These are phyloP conservation scores for Drosophila fuyamai DNA, from an alignment of 1,140 invertebrate genomes.

Conservation along the genomic window DNA sequence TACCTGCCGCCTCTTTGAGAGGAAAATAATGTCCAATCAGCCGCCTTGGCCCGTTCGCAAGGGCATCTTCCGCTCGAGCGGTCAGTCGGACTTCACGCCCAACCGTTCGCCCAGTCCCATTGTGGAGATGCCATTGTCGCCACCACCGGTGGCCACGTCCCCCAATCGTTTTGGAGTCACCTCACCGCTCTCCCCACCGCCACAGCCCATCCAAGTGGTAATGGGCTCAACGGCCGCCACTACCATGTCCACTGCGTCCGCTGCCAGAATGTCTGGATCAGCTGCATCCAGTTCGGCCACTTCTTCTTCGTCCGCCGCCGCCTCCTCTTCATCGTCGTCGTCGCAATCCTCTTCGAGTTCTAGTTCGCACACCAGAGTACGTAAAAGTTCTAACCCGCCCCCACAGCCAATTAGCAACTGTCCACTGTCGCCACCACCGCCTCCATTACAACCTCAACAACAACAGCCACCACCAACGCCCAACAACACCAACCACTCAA, in stretches of 20 bases:
- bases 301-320: constrained; percentile 54
- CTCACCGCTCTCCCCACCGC: constrained; percentile 73
- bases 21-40: constrained; percentile 78
- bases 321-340: constrained; percentile 59
- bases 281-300: constrained; percentile 38
- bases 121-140: constrained; percentile 82
- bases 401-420: constrained; percentile 68
- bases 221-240: constrained; percentile 31
- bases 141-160: constrained; percentile 78
- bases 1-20: constrained; percentile 12
- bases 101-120: constrained; percentile 82
- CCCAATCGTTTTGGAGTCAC: constrained; percentile 35
- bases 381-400: constrained; percentile 81
- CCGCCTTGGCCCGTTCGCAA: constrained; percentile 89
- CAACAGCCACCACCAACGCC: constrained; percentile 27
- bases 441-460: constrained; percentile 30
- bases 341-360: constrained; percentile 57
- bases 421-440: constrained; percentile 52
- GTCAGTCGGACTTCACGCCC: constrained; percentile 84
- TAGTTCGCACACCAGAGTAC: constrained; percentile 77
- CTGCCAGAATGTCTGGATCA: constrained; percentile 60
- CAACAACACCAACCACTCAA: constrained; percentile 38
- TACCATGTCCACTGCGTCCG: constrained; percentile 60
- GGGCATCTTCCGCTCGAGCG: constrained; percentile 86
- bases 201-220: constrained; percentile 77